phyloP scores from a whole-genome alignment of 2,888 invertebrate genomes.

The Polyommatus iphigenia region DNA sequence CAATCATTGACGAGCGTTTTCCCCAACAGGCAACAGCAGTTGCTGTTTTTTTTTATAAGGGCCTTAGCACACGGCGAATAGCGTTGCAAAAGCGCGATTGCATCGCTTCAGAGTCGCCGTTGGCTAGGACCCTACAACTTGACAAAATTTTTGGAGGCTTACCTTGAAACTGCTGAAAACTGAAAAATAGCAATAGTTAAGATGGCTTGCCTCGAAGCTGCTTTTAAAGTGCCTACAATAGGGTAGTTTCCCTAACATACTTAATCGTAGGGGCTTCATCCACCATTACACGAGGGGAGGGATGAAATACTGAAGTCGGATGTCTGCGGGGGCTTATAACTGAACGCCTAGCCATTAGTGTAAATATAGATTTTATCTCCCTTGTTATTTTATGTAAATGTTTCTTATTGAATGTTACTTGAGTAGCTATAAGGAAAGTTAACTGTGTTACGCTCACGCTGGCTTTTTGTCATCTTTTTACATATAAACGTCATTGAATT shows the following conservation, averaged over 20 bases:
- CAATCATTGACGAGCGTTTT: not conserved
- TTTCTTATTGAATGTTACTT: not conserved
- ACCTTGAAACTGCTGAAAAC: no score
- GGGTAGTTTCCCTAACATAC: slow-evolving; percentile 9
- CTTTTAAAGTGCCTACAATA: not conserved
- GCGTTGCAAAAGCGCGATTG: no score
- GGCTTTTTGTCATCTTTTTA: not conserved
- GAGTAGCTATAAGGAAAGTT: not conserved
- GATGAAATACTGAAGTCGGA: slow-evolving; percentile 60
- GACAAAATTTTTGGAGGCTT: no score
- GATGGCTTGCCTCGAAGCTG: not conserved
- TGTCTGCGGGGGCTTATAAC: slow-evolving; percentile 31
- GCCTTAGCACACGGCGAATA: no score
- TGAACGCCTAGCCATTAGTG: not conserved
- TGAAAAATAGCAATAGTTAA: no score
- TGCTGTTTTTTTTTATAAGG: not conserved
- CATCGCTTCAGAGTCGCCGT: no score
- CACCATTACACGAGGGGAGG: slow-evolving; percentile 53
- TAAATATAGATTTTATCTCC: slow-evolving; percentile 41
- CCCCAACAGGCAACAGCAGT: not conserved
- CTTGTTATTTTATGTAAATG: not conserved
- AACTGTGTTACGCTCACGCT: not conserved
- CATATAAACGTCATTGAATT: not conserved
- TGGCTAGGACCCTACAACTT: no score
- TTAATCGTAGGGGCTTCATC: slow-evolving; percentile 10